These are phyloP conservation scores for Aphelinus certus DNA, from an alignment of 1,140 invertebrate genomes.

Conservation along the genomic window DNA sequence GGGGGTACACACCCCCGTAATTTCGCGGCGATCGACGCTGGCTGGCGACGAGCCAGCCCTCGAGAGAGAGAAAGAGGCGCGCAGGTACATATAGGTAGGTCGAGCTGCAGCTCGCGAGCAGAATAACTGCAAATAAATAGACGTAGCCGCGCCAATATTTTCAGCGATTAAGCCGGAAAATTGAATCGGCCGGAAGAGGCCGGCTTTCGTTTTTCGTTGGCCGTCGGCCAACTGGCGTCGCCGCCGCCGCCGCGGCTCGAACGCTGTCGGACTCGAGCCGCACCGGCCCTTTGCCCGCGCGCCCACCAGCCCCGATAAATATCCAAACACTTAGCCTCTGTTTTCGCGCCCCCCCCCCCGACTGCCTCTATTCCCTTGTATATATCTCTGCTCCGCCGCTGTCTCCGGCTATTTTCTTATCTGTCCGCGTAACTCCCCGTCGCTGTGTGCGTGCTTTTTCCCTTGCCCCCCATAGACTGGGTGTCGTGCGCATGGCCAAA, in stretches of 20 bases:
- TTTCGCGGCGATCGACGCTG: slow-evolving; percentile 48
- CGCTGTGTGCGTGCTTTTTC: too few species aligned
- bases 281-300: too few species aligned
- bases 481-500: too few species aligned
- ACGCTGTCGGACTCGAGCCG: too few species aligned
- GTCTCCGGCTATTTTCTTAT: slow-evolving; percentile 9
- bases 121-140: too few species aligned
- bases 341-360: slow-evolving; percentile 48
- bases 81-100: slow-evolving; percentile 7
- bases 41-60: slow-evolving; percentile 51
- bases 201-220: slow-evolving; percentile 1
- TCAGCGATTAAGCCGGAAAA: slow-evolving; percentile 57
- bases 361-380: background rate
- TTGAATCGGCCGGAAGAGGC: slow-evolving; percentile 47
- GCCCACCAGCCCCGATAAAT: slow-evolving; percentile 55
- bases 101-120: background rate
- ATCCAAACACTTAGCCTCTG: slow-evolving; percentile 60
- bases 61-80: background rate
- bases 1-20: slow-evolving; percentile 46
- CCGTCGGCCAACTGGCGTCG: background rate
- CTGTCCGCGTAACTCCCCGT: background rate
- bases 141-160: slow-evolving; percentile 51
- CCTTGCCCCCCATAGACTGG: too few species aligned
- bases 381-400: background rate
- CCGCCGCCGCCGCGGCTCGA: background rate